Base-by-base conservation (phyloP, 1,140 invertebrate genomes). In the Antheraea mylitta region DNA sequence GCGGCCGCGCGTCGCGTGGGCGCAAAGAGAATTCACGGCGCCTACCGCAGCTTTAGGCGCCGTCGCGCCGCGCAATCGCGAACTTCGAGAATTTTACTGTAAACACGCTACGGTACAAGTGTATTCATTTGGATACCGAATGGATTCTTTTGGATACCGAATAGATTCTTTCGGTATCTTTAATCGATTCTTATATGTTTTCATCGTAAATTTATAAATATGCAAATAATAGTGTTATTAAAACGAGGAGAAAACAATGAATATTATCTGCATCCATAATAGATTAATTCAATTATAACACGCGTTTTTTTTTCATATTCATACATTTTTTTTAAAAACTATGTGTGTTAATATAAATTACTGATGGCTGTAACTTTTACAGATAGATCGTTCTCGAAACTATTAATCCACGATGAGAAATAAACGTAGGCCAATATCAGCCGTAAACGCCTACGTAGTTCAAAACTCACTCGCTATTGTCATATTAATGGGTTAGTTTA, bases 1-100 rank as follows among this genome's bases (percentile, higher is more conserved):
- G 82, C 70, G 68, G 75, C 58, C 36, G 71, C 22, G 22, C 22
- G 22, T 30, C 58, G 85, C 82, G 89, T 91, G 81, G 89, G 89
- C 77, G 74, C 70, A 72, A 66, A 77, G 78, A 80, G 85, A 83
- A 81, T 79, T 77, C 78, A 78, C 73, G 74, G 76, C 79, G 77
- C 75, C 77, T 76, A 70, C 66, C 66, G 69, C 62, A 64, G 76
- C 76, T 77, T 58, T 71, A 16, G 79, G 71, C 75, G 72, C 69
- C 61, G 65, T 30, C 22, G 22, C 22, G 22, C 10, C 63, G 38
- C 66, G 18, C 18, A 53, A 58, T 69, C 73, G 78, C 75, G 18
- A 77, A 74, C 71, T 72, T 75, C 45, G 69, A 68, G 62, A 61
- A 60, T 72, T 74, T 82, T 80, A 72, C 63, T 77, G 66, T 70